Conservation (phyloP, 23 tunicate species). For the Ascidia mentula region DNA sequence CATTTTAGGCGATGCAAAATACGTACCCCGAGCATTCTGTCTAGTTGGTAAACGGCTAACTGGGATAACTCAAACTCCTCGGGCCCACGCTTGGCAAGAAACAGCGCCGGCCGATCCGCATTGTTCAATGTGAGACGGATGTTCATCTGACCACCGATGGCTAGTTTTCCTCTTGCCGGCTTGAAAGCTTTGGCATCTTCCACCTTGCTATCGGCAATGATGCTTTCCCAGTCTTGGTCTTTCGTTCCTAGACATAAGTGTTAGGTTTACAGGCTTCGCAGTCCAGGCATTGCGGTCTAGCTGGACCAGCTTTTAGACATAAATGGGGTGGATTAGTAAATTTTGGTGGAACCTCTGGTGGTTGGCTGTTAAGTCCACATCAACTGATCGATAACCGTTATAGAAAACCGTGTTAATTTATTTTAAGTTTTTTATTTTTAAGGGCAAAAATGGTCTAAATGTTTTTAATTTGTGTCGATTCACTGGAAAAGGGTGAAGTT, state of each 20-base stretch:
- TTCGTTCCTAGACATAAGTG: slow-evolving; percentile 28
- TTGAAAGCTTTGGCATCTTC: slow-evolving; percentile 61
- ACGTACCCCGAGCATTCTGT: slow-evolving; percentile 75
- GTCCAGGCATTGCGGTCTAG: no score
- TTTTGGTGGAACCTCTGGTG: no score
- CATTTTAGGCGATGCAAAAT: no score
- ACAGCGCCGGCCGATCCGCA: slow-evolving; percentile 31
- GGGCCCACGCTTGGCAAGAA: slow-evolving; percentile 84
- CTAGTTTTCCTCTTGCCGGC: slow-evolving; percentile 82
- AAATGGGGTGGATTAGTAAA: no score
- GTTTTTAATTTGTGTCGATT: no score
- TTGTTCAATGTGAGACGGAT: slow-evolving; percentile 21
- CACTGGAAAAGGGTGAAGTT: no score
- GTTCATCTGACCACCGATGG: slow-evolving; percentile 86
- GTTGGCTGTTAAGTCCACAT: no score
- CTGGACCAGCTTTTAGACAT: no score
- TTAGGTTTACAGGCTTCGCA: neutral
- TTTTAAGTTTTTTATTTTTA: no score
- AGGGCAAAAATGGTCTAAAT: no score
- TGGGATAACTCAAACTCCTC: slow-evolving; percentile 74
- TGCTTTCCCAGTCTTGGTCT: slow-evolving; percentile 27
- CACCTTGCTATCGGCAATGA: slow-evolving; percentile 38
- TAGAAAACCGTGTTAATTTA: no score
- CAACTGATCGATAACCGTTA: no score
- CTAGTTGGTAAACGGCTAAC: slow-evolving; percentile 60